Percentiles rank a stretch among this genome's conserved stretches.
These are phyloP conservation scores for Chromoteleia sp. DNA, from an alignment of 2,888 invertebrate genomes.

Conservation along the genomic window DNA sequence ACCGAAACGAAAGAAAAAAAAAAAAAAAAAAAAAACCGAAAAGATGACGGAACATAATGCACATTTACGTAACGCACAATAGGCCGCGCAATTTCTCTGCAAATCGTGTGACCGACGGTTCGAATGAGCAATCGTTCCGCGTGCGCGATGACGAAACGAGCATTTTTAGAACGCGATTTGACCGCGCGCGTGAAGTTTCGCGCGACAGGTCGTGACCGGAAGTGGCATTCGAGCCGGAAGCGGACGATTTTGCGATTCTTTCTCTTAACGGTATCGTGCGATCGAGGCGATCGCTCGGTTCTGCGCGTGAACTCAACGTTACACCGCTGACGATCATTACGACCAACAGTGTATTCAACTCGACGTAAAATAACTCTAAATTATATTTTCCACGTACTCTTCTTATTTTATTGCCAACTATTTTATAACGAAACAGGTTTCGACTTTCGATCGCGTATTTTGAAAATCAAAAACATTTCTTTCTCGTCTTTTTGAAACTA, in stretches of 20 bases:
- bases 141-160: constrained; percentile 70
- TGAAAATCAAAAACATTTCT: no score
- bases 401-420: background rate
- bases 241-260: constrained; percentile 74
- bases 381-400: constrained; percentile 20
- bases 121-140: constrained; percentile 66
- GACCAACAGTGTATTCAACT: constrained; percentile 32
- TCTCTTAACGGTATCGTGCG: constrained; percentile 77
- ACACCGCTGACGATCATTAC: constrained; percentile 55
- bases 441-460: no score
- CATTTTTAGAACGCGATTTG: constrained; percentile 70
- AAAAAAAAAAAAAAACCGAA: constrained; percentile 36
- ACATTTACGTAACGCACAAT: constrained; percentile 64
- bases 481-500: no score
- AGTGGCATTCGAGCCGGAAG: constrained; percentile 77
- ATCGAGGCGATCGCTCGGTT: constrained; percentile 69
- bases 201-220: constrained; percentile 82
- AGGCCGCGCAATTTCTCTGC: constrained; percentile 55
- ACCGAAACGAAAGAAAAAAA: no score
- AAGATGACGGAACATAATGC: constrained; percentile 58
- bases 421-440: no score
- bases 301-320: constrained; percentile 67
- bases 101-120: constrained; percentile 59
- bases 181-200: constrained; percentile 73
- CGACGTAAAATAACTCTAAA: constrained; percentile 42